Evolutionary conservation across 23 tunicate genomes (phyloP).

Genomic region (Clavelina lepadiformis): DNA sequence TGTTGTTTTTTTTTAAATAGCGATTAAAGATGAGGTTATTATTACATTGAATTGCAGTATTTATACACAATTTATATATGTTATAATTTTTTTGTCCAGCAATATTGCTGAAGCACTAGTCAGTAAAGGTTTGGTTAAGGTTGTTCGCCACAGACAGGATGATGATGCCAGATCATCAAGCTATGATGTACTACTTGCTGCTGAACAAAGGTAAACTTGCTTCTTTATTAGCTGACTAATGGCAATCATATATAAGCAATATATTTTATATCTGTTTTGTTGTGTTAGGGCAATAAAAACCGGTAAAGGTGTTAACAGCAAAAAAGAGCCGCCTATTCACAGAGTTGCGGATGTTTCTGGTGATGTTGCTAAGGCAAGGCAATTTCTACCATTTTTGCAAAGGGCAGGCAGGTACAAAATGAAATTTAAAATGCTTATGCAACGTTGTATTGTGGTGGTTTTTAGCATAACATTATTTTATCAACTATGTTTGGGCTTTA

Average conservation of each 20-base stretch:
- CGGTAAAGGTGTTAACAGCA: constrained; percentile 84
- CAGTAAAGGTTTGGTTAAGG: constrained; percentile 89
- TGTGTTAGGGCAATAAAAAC: constrained; percentile 74
- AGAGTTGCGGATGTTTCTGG: constrained; percentile 86
- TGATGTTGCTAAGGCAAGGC: constrained; percentile 72
- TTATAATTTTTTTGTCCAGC: constrained; percentile 3
- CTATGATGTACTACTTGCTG: constrained; percentile 84
- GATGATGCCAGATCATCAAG: constrained; percentile 81
- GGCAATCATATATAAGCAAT: background rate
- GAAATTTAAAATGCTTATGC: background rate
- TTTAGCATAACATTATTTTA: background rate
- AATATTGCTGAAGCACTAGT: constrained; percentile 97
- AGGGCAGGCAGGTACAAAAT: constrained; percentile 80
- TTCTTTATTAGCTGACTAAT: background rate
- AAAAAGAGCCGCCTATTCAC: constrained; percentile 76
- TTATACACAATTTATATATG: background rate
- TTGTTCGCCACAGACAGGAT: constrained; percentile 90
- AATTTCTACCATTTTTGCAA: constrained; percentile 84
- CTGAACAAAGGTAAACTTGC: constrained; percentile 77
- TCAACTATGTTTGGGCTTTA: background rate
- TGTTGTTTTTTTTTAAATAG: background rate
- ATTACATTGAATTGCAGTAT: background rate
- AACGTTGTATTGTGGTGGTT: background rate
- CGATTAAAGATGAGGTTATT: background rate
- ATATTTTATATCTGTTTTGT: background rate